Percentiles rank a stretch among this genome's conserved stretches.
Conservation (phyloP, 2,888 invertebrate genomes). For the Drosophila tanythrix region DNA sequence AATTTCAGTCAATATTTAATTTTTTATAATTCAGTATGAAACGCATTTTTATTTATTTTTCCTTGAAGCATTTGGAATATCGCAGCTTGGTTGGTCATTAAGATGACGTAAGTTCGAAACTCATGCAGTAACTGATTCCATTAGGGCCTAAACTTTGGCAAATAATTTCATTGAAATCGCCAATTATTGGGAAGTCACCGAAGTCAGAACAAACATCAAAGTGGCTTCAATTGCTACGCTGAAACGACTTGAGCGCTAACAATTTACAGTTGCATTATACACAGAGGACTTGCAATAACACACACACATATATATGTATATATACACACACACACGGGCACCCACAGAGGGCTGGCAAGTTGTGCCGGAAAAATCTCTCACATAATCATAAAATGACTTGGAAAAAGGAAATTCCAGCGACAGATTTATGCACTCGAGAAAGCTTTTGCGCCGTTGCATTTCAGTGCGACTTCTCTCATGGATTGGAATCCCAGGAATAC, state of each 20-base stretch:
- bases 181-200: constrained; percentile 62
- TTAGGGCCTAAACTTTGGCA: constrained; percentile 28
- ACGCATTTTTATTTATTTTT: background rate
- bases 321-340: constrained; percentile 10
- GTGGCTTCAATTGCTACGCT: constrained; percentile 63
- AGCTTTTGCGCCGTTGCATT: constrained; percentile 73
- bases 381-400: constrained; percentile 79
- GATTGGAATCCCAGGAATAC: constrained; percentile 21
- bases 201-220: constrained; percentile 72
- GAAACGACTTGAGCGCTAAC: constrained; percentile 57
- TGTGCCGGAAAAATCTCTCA: constrained; percentile 76
- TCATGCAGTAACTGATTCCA: constrained; percentile 20
- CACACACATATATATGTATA: constrained; percentile 2
- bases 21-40: background rate
- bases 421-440: constrained; percentile 77
- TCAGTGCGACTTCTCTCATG: constrained; percentile 32
- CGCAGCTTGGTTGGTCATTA: background rate
- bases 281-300: constrained; percentile 20
- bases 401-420: constrained; percentile 74
- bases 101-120: constrained; percentile 8
- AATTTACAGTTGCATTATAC: constrained; percentile 76
- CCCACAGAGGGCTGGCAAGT: constrained; percentile 56
- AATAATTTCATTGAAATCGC: constrained; percentile 42
- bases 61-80: background rate
- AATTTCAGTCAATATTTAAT: background rate